A percentile compares a stretch with the other conserved stretches of the same genome.
Conservation (phyloP, 92 coral and sea anemone species). For the Anthopleura xanthogrammica region DNA sequence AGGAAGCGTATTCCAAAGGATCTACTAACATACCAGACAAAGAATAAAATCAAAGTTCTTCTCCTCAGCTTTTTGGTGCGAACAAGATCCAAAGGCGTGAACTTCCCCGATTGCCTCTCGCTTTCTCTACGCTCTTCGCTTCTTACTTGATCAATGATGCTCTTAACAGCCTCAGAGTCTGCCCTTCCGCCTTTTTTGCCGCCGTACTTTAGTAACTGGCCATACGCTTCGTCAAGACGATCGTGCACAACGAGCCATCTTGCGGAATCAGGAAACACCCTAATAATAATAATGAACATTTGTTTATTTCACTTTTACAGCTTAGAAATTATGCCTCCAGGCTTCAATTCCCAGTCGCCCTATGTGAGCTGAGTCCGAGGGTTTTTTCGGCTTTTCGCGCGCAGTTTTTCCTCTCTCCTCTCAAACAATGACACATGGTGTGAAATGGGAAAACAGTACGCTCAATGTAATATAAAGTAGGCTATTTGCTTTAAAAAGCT, state of each 20-base stretch:
- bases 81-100: slow-evolving; percentile 39
- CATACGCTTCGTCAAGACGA: slow-evolving; percentile 46
- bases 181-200: slow-evolving; percentile 37
- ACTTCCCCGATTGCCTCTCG: not conserved
- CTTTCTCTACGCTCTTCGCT: not conserved
- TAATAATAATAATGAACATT: not conserved
- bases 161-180: slow-evolving; percentile 38
- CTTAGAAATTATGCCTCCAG: no score
- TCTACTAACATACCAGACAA: slow-evolving; percentile 20
- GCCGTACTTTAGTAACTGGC: slow-evolving; percentile 41
- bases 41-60: slow-evolving; percentile 7
- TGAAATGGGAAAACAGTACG: not conserved
- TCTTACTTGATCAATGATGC: slow-evolving; percentile 1
- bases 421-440: no score
- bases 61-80: slow-evolving; percentile 31
- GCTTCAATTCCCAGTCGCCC: no score
- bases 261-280: slow-evolving; percentile 62
- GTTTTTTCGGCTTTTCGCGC: no score
- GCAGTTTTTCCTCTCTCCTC: no score
- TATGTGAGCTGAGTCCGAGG: no score
- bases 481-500: not conserved
- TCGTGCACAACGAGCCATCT: slow-evolving; percentile 55
- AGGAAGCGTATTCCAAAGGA: no score
- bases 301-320: no score
- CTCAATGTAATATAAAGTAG: not conserved